Evolutionary conservation across 2,797 vertebrate species (phyloP).

Genomic region (Megalops cyprinoides): DNA sequence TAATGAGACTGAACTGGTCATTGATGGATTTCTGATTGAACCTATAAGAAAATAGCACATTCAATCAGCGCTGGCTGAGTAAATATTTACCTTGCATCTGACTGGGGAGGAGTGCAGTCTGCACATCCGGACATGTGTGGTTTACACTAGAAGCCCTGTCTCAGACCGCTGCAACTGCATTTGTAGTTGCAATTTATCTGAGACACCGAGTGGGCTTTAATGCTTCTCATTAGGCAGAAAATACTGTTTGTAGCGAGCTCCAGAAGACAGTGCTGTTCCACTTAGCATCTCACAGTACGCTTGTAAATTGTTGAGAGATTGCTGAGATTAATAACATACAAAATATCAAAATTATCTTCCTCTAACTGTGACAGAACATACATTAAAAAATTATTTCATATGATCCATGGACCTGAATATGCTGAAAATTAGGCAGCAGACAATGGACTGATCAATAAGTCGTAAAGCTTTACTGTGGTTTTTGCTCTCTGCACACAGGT

Average conservation of each 20-base stretch:
- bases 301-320: neutral
- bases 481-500: too few relatives aligned
- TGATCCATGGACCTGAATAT: too few relatives aligned
- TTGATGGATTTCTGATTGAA: constrained; percentile 17
- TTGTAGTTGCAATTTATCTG: neutral
- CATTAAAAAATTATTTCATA: too few relatives aligned
- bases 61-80: neutral
- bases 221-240: neutral
- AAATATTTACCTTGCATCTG: neutral
- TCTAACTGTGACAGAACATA: too few relatives aligned
- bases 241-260: neutral
- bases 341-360: too few relatives aligned
- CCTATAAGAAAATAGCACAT: neutral
- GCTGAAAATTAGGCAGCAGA: too few relatives aligned
- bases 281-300: neutral
- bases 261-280: neutral
- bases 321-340: neutral
- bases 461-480: too few relatives aligned
- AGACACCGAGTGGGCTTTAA: neutral
- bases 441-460: too few relatives aligned
- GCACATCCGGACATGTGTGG: neutral
- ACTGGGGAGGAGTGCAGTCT: neutral
- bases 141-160: neutral
- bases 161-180: neutral
- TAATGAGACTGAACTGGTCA: neutral